Evolutionary conservation across 1,140 invertebrate genomes (phyloP), one percentile per base, ranked within the genome.

Genomic region (Drosophila ercepeae): DNA sequence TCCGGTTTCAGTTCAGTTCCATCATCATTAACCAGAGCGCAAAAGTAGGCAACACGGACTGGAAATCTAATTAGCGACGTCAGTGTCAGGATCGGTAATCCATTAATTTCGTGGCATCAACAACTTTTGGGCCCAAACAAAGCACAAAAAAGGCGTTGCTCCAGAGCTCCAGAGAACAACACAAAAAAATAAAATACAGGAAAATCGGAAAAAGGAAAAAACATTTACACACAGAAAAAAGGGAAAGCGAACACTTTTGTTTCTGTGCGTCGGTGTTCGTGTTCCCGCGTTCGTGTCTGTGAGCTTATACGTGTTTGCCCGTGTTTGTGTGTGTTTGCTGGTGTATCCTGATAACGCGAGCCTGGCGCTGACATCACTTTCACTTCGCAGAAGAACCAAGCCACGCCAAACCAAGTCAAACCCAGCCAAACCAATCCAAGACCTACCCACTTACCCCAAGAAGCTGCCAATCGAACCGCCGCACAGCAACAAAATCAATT

Each of bases 321-420:
- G 51, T 46, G 67, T 23, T 42, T 52, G 41, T 18, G 61, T 54
- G 44, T 36, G 52, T 44, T 42, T 49, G 25, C 21, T n/a, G 36
- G 42, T 42, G 39, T 32, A 34, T 61, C 39, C 68, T 73, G 69
- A 74, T 74, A 74, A 65, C 59, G 51, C 69, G 70, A 44, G 70
- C 45, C 59, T 65, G 50, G 29, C 25, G 78, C 78, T 83, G 78
- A 83, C 78, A 83, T 83, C 78, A 83, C 78, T 78, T 64, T 68
- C 60, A 42, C 61, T 52, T 46, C 14, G 65, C n/a, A 32, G 32
- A 34, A n/a, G 32, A 72, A 50, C 70, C 63, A 41, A 64, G 34
- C 3, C 34, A 4, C 4, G 52, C 72, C 44, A 39, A 39, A 9
- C 34, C 34, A 69, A 58, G n/a, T 9, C 34, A 16, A 19, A 18